Percentiles rank a stretch among this genome's conserved stretches.
phyloP scores from a whole-genome alignment of 2,888 invertebrate species.

The Panzeria rudis region DNA sequence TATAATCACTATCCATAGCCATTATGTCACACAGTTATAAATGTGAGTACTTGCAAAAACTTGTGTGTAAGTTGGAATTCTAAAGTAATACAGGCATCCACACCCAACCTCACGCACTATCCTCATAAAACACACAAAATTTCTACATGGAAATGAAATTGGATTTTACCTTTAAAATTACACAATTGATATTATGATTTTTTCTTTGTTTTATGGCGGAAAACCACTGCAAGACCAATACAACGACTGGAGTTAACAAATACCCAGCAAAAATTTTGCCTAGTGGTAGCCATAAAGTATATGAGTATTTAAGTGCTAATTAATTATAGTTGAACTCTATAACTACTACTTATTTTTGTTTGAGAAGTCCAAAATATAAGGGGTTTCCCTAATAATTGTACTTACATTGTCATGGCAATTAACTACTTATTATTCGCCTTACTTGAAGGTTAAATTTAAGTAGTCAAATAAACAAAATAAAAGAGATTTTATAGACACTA shows the following conservation, averaged over 20 bases:
- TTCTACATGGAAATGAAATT: conserved; percentile 11
- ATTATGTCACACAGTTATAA: conserved; percentile 22
- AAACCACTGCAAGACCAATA: neutral
- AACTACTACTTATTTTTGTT: too few relatives aligned
- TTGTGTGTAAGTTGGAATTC: neutral
- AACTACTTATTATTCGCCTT: too few relatives aligned
- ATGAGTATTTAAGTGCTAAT: too few relatives aligned
- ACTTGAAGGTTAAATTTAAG: too few relatives aligned
- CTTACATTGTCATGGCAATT: too few relatives aligned
- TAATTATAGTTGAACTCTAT: too few relatives aligned
- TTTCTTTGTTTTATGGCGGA: conserved; percentile 10
- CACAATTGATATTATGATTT: conserved; percentile 49
- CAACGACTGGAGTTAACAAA: neutral
- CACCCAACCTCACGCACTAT: neutral
- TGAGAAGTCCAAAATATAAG: too few relatives aligned
- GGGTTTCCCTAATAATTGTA: too few relatives aligned
- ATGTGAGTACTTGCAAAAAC: conserved; percentile 3
- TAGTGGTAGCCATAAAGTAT: too few relatives aligned
- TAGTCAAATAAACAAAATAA: too few relatives aligned
- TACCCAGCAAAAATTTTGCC: neutral
- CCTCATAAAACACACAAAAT: neutral
- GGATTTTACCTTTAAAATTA: conserved; percentile 2
- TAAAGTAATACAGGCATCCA: neutral
- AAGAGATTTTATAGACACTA: too few relatives aligned
- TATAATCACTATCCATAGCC: neutral